These are phyloP conservation scores for Labia minor DNA, from an alignment of 2,888 invertebrate genomes.

Conservation along the genomic window DNA sequence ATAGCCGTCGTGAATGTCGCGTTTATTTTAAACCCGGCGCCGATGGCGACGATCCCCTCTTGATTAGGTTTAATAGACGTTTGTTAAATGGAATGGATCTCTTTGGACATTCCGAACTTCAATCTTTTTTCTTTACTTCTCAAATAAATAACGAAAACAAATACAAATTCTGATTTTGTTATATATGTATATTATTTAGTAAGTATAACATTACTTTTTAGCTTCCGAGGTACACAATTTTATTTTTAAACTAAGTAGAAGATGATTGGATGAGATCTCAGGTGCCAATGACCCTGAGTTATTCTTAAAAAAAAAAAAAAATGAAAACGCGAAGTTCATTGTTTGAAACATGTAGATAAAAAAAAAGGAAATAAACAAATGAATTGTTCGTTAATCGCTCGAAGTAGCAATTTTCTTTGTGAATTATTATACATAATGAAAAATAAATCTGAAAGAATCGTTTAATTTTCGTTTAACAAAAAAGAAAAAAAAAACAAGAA, in stretches of 20 bases:
- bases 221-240: neutral
- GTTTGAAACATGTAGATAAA: neutral
- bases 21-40: constrained; percentile 4
- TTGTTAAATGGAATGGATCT: constrained; percentile 5
- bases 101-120: neutral
- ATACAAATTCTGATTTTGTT: no score
- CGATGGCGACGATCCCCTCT: constrained; percentile 13
- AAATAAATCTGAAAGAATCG: no score
- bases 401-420: neutral
- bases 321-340: neutral
- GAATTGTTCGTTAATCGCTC: neutral
- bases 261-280: neutral
- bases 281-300: constrained; percentile 8
- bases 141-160: no score
- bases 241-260: neutral
- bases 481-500: no score
- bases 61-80: neutral
- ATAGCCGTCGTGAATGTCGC: neutral
- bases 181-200: no score
- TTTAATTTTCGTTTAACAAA: no score
- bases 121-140: neutral
- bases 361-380: neutral
- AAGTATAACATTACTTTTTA: neutral
- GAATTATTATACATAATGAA: no score
- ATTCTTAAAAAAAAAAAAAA: neutral